Percentiles rank a stretch among this genome's conserved stretches.
Conservation (phyloP, 2,113 vertebrate species). For the Hyperoodon ampullatus region DNA sequence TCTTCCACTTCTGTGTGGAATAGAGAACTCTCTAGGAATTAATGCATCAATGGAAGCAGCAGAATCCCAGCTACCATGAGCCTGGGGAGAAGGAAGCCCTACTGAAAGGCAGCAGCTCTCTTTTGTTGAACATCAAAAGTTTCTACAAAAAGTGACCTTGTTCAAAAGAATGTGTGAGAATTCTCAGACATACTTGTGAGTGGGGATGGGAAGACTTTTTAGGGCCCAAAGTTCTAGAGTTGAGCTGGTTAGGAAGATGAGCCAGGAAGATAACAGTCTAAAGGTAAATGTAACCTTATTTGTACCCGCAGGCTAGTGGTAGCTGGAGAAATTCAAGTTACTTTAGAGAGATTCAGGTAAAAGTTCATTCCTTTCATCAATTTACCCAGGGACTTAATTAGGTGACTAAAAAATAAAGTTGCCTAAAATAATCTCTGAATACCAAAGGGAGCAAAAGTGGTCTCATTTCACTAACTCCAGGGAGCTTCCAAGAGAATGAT, state of each 20-base stretch:
- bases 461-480: conserved; percentile 27
- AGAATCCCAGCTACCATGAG: not conserved
- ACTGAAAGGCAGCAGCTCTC: not conserved
- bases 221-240: not conserved
- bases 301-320: not conserved
- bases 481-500: not conserved
- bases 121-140: not conserved
- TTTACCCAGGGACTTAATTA: conserved; percentile 71
- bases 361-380: conserved; percentile 26
- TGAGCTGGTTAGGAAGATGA: not conserved
- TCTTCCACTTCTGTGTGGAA: not conserved
- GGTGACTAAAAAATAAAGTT: conserved; percentile 22
- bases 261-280: not conserved
- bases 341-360: conserved; percentile 27
- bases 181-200: not conserved
- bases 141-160: not conserved
- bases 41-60: not conserved
- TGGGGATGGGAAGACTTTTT: not conserved
- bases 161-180: not conserved
- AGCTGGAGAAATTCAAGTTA: conserved; percentile 7
- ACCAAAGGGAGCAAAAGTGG: not conserved
- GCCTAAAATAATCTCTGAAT: conserved; percentile 52
- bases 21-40: not conserved
- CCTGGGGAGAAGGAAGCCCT: not conserved
- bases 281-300: not conserved